Evolutionary conservation across 2,888 invertebrate genomes (phyloP).

Genomic region (Tholera decimalis): DNA sequence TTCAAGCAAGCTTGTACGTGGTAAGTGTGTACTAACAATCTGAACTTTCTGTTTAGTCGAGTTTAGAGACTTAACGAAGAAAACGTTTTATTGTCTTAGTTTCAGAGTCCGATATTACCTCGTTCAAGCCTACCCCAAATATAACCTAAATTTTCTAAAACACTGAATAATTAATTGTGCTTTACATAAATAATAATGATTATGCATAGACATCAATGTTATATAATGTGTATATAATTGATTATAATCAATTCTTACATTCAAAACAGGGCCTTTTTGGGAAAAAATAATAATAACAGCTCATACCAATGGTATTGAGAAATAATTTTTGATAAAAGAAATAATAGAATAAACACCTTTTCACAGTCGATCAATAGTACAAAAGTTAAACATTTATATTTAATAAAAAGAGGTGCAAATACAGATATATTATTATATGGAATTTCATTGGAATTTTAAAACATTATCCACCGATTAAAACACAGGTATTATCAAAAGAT

Average conservation of each 20-base stretch:
- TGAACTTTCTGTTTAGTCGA: slow-evolving; percentile 18
- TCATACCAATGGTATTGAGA: background rate
- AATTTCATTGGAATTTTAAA: background rate
- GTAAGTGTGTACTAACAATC: slow-evolving; percentile 13
- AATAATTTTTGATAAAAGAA: background rate
- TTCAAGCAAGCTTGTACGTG: slow-evolving; percentile 30
- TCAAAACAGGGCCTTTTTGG: slow-evolving; percentile 13
- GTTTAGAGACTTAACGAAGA: slow-evolving; percentile 4
- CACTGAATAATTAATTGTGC: slow-evolving; percentile 10
- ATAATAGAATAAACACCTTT: background rate
- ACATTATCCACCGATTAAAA: background rate
- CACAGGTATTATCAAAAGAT: background rate
- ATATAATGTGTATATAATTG: slow-evolving; percentile 17
- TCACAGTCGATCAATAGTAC: slow-evolving; percentile 1
- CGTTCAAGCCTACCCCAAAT: slow-evolving; percentile 39
- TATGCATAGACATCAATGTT: slow-evolving; percentile 40
- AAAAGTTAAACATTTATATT: background rate
- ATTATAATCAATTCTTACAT: slow-evolving; percentile 36
- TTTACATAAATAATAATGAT: slow-evolving; percentile 12
- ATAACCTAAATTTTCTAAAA: slow-evolving; percentile 18
- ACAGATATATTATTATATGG: background rate
- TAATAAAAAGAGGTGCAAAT: slow-evolving; percentile 8
- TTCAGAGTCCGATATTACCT: slow-evolving; percentile 15
- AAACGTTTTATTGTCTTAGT: slow-evolving; percentile 24
- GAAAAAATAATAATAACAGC: slow-evolving; percentile 5